These are phyloP conservation scores for Percopsis transmontana DNA, from an alignment of 2,113 vertebrate species.

Conservation along the genomic window DNA sequence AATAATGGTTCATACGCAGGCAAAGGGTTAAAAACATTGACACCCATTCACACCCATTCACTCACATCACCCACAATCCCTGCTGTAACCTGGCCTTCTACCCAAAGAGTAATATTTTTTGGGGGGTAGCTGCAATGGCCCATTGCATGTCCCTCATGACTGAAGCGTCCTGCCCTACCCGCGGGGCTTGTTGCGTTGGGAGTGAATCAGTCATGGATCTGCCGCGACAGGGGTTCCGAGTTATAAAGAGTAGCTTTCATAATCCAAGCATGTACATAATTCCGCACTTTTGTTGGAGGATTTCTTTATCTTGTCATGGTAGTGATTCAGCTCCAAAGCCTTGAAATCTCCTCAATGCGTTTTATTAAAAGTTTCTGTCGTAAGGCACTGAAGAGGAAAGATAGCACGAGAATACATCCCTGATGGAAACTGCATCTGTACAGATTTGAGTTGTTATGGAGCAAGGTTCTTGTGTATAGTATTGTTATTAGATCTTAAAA, in stretches of 20 bases:
- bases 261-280: conserved; percentile 38
- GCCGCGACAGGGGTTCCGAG: neutral
- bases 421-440: conserved; percentile 14
- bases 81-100: conserved; percentile 18
- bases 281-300: conserved; percentile 29
- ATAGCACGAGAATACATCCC: conserved; percentile 5
- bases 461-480: neutral
- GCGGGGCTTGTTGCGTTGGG: neutral
- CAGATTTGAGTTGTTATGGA: neutral
- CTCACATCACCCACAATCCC: conserved; percentile 18
- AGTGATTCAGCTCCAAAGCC: conserved; percentile 32
- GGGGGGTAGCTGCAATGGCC: conserved; percentile 4
- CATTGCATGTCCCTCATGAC: conserved; percentile 25
- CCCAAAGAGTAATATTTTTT: conserved; percentile 39
- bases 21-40: conserved; percentile 51
- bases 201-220: conserved; percentile 36
- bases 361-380: conserved; percentile 45
- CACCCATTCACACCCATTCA: conserved; percentile 46
- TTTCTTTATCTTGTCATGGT: conserved; percentile 41
- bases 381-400: conserved; percentile 24
- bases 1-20: conserved; percentile 24
- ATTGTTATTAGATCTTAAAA: neutral
- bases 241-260: conserved; percentile 28
- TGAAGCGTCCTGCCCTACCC: conserved; percentile 12
- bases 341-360: conserved; percentile 27